These are phyloP conservation scores for Patella vulgata DNA, from an alignment of 1,140 invertebrate species.

Conservation along the genomic window DNA sequence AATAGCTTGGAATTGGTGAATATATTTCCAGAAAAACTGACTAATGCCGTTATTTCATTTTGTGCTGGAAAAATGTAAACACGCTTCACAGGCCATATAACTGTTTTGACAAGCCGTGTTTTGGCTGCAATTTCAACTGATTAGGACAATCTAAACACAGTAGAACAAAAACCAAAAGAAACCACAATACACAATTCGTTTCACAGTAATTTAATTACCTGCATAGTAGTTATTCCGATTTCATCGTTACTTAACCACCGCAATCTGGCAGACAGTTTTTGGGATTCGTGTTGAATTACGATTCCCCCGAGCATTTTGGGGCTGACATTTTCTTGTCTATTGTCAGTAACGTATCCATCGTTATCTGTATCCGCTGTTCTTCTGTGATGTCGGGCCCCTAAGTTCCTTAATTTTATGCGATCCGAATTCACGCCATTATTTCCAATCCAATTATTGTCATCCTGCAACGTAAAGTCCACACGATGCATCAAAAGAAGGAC, in stretches of 20 bases:
- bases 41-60: too few species aligned
- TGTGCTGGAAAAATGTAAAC: too few species aligned
- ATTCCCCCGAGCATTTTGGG: constrained; percentile 54
- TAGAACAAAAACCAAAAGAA: too few species aligned
- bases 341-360: constrained; percentile 45
- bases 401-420: constrained; percentile 35
- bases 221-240: constrained; percentile 71
- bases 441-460: constrained; percentile 25
- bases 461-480: constrained; percentile 21
- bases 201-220: too few species aligned
- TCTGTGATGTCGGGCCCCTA: constrained; percentile 26
- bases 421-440: constrained; percentile 22
- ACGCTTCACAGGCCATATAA: too few species aligned
- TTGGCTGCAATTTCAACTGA: too few species aligned
- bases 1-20: too few species aligned
- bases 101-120: too few species aligned
- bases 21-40: too few species aligned
- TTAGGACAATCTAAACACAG: too few species aligned
- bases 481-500: constrained; percentile 24
- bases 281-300: constrained; percentile 57
- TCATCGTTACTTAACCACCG: constrained; percentile 70
- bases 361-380: constrained; percentile 25
- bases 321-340: constrained; percentile 45
- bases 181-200: too few species aligned
- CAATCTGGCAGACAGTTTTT: constrained; percentile 55